Evolutionary conservation across 1,140 invertebrate species (phyloP).

Genomic region (Goniozus legneri): DNA sequence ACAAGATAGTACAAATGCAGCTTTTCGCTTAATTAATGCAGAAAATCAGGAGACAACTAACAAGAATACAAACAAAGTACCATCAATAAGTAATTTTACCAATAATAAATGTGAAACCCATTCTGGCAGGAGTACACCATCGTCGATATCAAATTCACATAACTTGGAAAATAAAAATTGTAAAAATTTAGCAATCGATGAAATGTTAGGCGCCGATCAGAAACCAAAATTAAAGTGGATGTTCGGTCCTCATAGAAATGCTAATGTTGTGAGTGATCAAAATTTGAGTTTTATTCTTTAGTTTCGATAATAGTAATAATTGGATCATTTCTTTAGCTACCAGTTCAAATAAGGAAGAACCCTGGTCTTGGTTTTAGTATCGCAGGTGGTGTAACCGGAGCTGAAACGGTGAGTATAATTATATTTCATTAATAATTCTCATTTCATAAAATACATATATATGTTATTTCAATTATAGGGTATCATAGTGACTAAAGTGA

Average conservation of each 20-base stretch:
- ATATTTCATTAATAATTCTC: not conserved
- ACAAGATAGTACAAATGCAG: too few relatives aligned
- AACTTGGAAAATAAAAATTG: conserved; percentile 15
- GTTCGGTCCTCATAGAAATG: conserved; percentile 62
- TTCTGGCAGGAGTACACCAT: conserved; percentile 26
- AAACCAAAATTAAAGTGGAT: conserved; percentile 55
- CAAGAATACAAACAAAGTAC: too few relatives aligned
- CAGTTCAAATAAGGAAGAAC: conserved; percentile 51
- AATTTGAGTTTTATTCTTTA: not conserved
- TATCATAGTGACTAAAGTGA: conserved; percentile 59
- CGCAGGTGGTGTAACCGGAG: conserved; percentile 45
- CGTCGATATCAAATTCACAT: conserved; percentile 9
- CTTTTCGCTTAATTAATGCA: too few relatives aligned
- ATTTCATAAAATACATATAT: not conserved
- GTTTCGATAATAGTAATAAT: not conserved
- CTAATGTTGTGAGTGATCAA: conserved; percentile 50
- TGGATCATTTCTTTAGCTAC: conserved; percentile 40
- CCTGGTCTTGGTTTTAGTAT: conserved; percentile 52
- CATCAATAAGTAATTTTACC: too few relatives aligned
- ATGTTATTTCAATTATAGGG: conserved; percentile 43
- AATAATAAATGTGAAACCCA: conserved; percentile 24
- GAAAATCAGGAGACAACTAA: too few relatives aligned
- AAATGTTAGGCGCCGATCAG: conserved; percentile 18
- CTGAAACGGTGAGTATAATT: conserved; percentile 42
- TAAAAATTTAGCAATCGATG: conserved; percentile 6